phyloP scores from a whole-genome alignment of 2,113 vertebrate genomes.

The Tachuris rubrigastra region DNA sequence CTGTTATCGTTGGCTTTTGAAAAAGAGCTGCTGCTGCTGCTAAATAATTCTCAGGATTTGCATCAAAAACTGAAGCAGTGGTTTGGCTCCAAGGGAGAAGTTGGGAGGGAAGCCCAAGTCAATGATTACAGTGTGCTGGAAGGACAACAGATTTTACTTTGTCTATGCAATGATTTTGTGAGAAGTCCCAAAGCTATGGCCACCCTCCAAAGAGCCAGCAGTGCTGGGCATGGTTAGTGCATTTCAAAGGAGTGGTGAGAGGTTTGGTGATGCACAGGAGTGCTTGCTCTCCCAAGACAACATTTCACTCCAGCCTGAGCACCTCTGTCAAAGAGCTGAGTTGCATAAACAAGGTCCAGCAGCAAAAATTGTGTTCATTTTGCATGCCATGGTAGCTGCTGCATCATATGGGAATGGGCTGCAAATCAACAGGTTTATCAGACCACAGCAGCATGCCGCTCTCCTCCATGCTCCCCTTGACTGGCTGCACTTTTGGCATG shows the following conservation, averaged over 20 bases:
- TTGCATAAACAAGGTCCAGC: background rate
- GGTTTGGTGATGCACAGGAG: background rate
- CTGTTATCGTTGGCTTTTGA: background rate
- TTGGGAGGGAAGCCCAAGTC: background rate
- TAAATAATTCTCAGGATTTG: constrained; percentile 15
- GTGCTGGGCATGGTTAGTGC: background rate
- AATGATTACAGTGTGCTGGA: background rate
- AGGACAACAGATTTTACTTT: background rate
- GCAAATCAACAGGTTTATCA: background rate
- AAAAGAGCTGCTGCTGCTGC: background rate
- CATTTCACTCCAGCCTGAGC: background rate
- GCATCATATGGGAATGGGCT: background rate
- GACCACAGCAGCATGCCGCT: accelerated
- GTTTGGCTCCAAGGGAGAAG: constrained; percentile 22
- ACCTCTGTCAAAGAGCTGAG: background rate
- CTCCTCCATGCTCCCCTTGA: background rate
- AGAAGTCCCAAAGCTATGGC: background rate
- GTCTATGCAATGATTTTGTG: background rate
- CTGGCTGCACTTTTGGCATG: background rate
- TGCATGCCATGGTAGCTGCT: background rate
- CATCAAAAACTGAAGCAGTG: background rate
- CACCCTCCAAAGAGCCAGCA: background rate
- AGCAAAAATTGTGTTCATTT: background rate
- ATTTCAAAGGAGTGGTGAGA: background rate
- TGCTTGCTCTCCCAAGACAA: background rate